Conservation (phyloP, 92 coral and sea anemone genomes). For the Zoanthus solanderi region DNA sequence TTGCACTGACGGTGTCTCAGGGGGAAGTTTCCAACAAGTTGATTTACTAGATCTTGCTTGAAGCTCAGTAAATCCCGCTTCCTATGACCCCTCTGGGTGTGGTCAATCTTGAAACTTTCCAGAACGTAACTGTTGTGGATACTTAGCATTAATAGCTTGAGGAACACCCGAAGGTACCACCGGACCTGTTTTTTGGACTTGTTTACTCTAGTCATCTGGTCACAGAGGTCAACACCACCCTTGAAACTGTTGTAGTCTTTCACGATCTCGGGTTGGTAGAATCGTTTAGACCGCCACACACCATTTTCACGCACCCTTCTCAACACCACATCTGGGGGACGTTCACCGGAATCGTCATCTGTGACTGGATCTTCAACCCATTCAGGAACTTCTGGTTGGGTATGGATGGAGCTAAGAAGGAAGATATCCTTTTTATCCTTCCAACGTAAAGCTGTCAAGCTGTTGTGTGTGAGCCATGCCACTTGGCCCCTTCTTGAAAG, state of each 20-base stretch:
- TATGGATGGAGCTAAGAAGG: too few species aligned
- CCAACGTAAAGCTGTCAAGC: too few species aligned
- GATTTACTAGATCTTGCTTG: slow-evolving; percentile 22
- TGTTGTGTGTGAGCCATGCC: not conserved
- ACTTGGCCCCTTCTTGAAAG: slow-evolving; percentile 51
- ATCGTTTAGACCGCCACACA: slow-evolving; percentile 33
- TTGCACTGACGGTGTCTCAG: slow-evolving; percentile 24
- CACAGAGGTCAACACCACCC: slow-evolving; percentile 21
- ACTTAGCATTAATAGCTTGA: slow-evolving; percentile 2
- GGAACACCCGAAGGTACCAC: slow-evolving; percentile 5
- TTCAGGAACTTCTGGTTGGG: slow-evolving; percentile 53
- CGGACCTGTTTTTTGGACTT: slow-evolving; percentile 25
- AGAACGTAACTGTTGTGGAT: slow-evolving; percentile 26
- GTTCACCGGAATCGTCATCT: slow-evolving; percentile 20
- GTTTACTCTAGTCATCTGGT: not conserved
- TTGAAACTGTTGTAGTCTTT: slow-evolving; percentile 19
- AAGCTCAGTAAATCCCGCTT: slow-evolving; percentile 4
- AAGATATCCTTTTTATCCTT: too few species aligned
- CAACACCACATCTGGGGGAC: slow-evolving; percentile 29
- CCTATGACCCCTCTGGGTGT: slow-evolving; percentile 10
- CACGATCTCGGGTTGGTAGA: slow-evolving; percentile 40
- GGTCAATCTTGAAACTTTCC: slow-evolving; percentile 7
- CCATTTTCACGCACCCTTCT: slow-evolving; percentile 47
- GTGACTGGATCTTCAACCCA: slow-evolving; percentile 48
- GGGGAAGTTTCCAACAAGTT: slow-evolving; percentile 15